These are phyloP conservation scores for Danio aesculapii DNA, from an alignment of 2,797 vertebrate species.

Conservation along the genomic window DNA sequence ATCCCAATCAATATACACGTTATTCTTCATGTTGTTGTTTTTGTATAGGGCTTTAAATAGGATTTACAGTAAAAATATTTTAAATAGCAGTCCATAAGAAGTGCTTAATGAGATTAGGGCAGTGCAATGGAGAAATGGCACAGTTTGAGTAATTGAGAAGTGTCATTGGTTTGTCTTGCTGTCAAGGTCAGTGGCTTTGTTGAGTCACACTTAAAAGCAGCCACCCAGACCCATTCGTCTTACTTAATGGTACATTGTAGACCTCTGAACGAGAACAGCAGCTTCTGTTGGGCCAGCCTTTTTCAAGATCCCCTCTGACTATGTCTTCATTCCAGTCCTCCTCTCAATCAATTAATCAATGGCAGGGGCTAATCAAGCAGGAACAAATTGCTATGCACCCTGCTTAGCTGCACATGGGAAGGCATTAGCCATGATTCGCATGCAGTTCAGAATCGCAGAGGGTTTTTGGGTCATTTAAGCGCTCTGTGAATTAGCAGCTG, in stretches of 20 bases:
- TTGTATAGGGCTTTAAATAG: neutral
- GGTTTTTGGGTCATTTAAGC: constrained; percentile 63
- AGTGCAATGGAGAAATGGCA: neutral
- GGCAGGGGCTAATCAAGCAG: constrained; percentile 73
- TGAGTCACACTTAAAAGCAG: constrained; percentile 66
- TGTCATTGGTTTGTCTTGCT: constrained; percentile 46
- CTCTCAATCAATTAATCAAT: constrained; percentile 79
- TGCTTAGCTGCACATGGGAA: constrained; percentile 71
- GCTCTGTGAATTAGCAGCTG: constrained; percentile 55
- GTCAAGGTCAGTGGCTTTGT: constrained; percentile 76
- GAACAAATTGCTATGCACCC: constrained; percentile 67
- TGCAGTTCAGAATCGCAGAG: constrained; percentile 58
- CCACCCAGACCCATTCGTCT: constrained; percentile 77
- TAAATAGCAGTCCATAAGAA: constrained; percentile 8
- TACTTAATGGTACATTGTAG: constrained; percentile 74
- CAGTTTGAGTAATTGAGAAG: constrained; percentile 23
- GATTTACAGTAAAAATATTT: neutral
- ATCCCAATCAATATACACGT: neutral
- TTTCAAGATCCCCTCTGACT: constrained; percentile 66
- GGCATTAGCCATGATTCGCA: constrained; percentile 64
- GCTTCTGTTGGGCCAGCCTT: constrained; percentile 69
- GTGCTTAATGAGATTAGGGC: constrained; percentile 32
- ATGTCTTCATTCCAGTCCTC: constrained; percentile 75
- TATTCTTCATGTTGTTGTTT: neutral
- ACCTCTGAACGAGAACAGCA: constrained; percentile 70